phyloP scores from a whole-genome alignment of 2,888 invertebrate genomes.

The Diplolepis rosae region DNA sequence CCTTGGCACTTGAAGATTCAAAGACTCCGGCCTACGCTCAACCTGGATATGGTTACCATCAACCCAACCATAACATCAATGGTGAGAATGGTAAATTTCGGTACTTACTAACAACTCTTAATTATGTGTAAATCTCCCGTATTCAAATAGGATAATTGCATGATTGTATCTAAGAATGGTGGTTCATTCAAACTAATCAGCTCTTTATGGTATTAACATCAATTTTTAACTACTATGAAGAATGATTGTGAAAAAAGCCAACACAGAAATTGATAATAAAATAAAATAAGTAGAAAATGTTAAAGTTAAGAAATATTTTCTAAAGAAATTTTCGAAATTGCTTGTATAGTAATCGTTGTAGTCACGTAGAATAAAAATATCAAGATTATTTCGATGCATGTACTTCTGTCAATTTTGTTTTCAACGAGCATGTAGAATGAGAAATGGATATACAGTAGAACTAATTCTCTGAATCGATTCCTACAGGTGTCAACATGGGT shows the following conservation, averaged over 20 bases:
- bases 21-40: conserved; percentile 90
- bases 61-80: conserved; percentile 83
- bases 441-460: not conserved
- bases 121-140: not conserved
- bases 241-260: not conserved
- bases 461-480: conserved; percentile 32
- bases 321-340: no score
- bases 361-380: conserved; percentile 5
- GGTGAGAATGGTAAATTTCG: conserved; percentile 77
- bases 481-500: conserved; percentile 88
- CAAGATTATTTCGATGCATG: not conserved
- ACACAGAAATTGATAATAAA: not conserved
- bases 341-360: no score
- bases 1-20: conserved; percentile 88
- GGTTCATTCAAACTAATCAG: not conserved
- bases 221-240: not conserved
- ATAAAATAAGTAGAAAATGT: no score
- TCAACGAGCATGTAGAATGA: not conserved
- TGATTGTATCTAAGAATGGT: conserved; percentile 13
- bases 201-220: not conserved
- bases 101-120: conserved; percentile 28
- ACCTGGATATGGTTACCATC: conserved; percentile 90
- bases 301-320: no score
- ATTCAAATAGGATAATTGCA: conserved; percentile 19
- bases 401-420: not conserved